phyloP scores from a whole-genome alignment of 2,797 vertebrate species.

The Antrozous pallidus region DNA sequence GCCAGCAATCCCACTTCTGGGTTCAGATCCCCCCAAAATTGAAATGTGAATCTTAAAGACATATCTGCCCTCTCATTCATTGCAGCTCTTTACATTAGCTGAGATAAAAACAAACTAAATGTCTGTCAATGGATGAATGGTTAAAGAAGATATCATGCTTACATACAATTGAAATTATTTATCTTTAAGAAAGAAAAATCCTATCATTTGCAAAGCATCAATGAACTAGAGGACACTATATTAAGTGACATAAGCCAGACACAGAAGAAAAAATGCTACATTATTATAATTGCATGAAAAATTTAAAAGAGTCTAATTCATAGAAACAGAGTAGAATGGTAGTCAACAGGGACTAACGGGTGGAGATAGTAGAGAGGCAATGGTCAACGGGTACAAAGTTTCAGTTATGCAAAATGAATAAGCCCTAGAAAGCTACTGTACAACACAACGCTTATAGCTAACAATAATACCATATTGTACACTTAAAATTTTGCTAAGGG shows the following conservation, averaged over 20 bases:
- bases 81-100: neutral
- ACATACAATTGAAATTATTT: neutral
- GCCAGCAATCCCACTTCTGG: neutral
- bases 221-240: neutral
- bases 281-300: neutral
- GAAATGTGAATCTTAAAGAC: neutral
- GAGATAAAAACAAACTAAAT: neutral
- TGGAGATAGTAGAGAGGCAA: neutral
- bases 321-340: neutral
- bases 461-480: neutral
- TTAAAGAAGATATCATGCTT: neutral
- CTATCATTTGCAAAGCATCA: neutral
- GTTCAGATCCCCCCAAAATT: neutral
- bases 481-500: neutral
- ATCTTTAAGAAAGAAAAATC: neutral
- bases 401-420: neutral
- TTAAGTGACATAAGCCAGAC: neutral
- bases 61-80: neutral
- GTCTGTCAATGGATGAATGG: neutral
- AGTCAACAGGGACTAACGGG: neutral
- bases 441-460: neutral
- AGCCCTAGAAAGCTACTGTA: neutral
- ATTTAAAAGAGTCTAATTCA: neutral
- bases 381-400: neutral
- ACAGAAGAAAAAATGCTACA: neutral